These are phyloP conservation scores for Xenus cinereus DNA, from an alignment of 2,113 vertebrate genomes.

Conservation along the genomic window DNA sequence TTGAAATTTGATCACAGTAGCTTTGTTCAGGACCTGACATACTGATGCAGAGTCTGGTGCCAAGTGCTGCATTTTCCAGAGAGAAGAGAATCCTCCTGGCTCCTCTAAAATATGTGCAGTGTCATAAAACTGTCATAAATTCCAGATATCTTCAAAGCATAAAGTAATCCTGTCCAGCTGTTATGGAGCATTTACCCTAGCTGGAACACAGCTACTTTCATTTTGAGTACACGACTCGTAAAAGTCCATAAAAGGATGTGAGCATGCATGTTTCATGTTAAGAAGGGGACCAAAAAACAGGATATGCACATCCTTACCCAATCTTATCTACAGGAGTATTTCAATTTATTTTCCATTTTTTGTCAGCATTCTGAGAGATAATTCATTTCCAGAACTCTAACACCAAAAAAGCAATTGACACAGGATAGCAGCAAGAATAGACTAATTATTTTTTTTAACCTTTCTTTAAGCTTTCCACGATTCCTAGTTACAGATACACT, in stretches of 20 bases:
- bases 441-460: background rate
- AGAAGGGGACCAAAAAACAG: conserved; percentile 3
- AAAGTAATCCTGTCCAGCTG: conserved; percentile 35
- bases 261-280: conserved; percentile 19
- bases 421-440: background rate
- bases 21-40: background rate
- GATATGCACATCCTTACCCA: background rate
- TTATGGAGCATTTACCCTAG: background rate
- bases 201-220: conserved; percentile 36
- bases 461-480: background rate
- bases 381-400: background rate
- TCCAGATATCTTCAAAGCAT: conserved; percentile 47
- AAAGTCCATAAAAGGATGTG: conserved; percentile 7
- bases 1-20: background rate
- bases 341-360: conserved; percentile 18
- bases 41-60: background rate
- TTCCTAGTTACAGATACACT: background rate
- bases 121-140: conserved; percentile 53
- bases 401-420: background rate
- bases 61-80: conserved; percentile 7
- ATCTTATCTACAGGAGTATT: conserved; percentile 38
- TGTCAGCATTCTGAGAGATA: background rate
- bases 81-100: background rate
- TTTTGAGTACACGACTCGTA: background rate
- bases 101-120: conserved; percentile 31